Base-by-base conservation (phyloP, 2,888 invertebrate genomes). In the Epistrophe grossulariae region DNA sequence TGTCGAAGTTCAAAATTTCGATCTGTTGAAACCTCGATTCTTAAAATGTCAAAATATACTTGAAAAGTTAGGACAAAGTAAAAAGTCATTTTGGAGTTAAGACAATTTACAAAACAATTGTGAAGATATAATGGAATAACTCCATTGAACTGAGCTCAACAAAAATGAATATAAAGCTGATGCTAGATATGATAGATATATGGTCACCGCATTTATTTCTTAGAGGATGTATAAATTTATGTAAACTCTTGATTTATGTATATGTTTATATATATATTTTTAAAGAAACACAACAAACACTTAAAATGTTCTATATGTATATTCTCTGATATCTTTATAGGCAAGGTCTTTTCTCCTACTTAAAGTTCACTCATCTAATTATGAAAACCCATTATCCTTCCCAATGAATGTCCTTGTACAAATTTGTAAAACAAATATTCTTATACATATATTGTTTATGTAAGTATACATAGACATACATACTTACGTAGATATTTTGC, bases 351-450 rank as follows among this genome's bases (percentile, higher is more conserved):
- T 68, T 79, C 43, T 50, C 48, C 57, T 78, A 74, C 85, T 85
- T 82, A 74, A 64, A 62, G 70, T 79, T 85, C 78, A 79, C 70
- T 85, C 81, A 85, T 85, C 73, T 85, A 81, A 85, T 85, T 85
- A 85, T 85, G 82, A 85, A 79, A 81, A 74, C 78, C 78, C 78
- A 82, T 85, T 85, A 81, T 85, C 70, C 78, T 74, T 77, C 38
- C 70, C 74, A 85, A 85, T 81, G 81, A 74, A 81, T 85, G 85
- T 81, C 85, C 81, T 85, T 85, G 81, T 85, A 59, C 11, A 64
- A 45, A 66, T 77, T 70, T 35, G 73, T 70, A 81, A 73, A 73
- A 77, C 38, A 66, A 66, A 74, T 19, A 55, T 9, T 24, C 2
- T 13, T 60, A 7, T 8, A 19, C 15, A 35, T 60, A 28, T 10